Evolutionary conservation across 2,113 vertebrate genomes (phyloP).

Genomic region (Paramormyrops kingsleyae): DNA sequence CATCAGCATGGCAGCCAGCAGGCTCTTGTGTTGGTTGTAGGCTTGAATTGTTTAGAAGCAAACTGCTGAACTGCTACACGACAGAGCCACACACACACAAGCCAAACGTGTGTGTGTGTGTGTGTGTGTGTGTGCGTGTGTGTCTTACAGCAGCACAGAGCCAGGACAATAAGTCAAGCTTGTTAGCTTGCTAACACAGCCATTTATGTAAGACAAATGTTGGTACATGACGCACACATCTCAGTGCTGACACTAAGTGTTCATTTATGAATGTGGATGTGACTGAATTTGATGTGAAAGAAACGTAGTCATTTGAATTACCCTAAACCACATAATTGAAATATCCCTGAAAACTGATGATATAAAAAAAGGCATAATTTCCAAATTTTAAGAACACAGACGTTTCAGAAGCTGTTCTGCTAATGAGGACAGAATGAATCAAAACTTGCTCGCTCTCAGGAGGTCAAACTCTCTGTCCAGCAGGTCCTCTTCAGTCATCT

Average conservation of each 20-base stretch:
- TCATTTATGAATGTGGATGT: not conserved
- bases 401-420: not conserved
- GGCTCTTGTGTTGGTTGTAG: not conserved
- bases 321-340: not conserved
- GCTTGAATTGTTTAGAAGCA: not conserved
- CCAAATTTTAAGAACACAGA: not conserved
- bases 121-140: not conserved
- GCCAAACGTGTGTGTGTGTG: not conserved
- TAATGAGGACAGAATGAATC: constrained; percentile 12
- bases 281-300: not conserved
- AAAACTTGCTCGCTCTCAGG: constrained; percentile 95
- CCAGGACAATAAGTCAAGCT: not conserved
- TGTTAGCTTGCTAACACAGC: not conserved
- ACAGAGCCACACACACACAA: not conserved
- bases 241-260: not conserved
- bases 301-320: not conserved
- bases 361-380: not conserved
- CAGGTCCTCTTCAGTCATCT: constrained; percentile 90
- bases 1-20: not conserved
- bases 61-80: not conserved
- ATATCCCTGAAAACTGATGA: not conserved
- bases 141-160: not conserved
- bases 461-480: constrained; percentile 95
- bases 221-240: not conserved
- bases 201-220: not conserved